Evolutionary conservation across 2,113 vertebrate genomes (phyloP).

Genomic region (Recurvirostra avosetta): DNA sequence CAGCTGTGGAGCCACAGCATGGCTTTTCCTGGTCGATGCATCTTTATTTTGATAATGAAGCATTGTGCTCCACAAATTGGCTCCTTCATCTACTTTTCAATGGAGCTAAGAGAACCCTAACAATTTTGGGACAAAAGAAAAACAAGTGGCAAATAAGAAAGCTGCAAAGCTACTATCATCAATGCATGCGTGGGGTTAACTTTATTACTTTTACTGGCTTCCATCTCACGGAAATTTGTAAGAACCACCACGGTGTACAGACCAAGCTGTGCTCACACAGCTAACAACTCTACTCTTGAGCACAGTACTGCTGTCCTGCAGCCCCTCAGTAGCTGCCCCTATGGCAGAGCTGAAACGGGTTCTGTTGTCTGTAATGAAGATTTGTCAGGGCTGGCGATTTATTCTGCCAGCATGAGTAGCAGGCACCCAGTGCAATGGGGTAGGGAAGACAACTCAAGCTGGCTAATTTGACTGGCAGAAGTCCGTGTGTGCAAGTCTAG

Average conservation of each 20-base stretch:
- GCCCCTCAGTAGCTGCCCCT: not conserved
- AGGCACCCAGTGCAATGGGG: too few species aligned
- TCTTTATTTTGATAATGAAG: not conserved
- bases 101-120: not conserved
- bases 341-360: not conserved
- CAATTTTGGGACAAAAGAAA: not conserved
- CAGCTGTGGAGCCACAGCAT: not conserved
- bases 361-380: not conserved
- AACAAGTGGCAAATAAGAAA: not conserved
- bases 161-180: not conserved
- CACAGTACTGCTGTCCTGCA: not conserved
- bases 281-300: not conserved
- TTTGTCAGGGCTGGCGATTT: not conserved
- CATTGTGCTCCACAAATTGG: not conserved
- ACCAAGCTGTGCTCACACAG: not conserved
- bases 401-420: not conserved
- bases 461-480: not conserved
- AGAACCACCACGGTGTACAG: not conserved
- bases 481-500: not conserved
- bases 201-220: not conserved
- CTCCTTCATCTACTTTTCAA: not conserved
- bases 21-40: not conserved
- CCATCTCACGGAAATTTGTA: not conserved
- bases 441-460: not conserved
- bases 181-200: not conserved